Conservation (phyloP, 2,888 invertebrate genomes). For the Acleris laterana region DNA sequence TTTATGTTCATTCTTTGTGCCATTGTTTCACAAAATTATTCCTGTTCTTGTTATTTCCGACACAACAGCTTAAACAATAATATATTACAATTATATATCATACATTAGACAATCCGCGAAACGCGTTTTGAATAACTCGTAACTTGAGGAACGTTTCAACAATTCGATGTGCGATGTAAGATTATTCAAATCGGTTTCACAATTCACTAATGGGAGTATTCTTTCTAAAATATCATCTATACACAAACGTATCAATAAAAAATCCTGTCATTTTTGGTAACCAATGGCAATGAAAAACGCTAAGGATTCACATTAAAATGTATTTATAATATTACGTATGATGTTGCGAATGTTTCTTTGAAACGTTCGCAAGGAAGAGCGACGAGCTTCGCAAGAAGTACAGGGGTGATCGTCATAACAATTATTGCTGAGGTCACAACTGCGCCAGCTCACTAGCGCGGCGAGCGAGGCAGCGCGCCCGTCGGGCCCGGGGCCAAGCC, state of each 20-base stretch:
- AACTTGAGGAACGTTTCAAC: constrained; percentile 77
- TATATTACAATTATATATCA: constrained; percentile 81
- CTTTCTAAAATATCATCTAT: constrained; percentile 74
- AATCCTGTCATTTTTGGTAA: constrained; percentile 85
- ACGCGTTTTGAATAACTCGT: constrained; percentile 70
- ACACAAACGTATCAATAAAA: constrained; percentile 78
- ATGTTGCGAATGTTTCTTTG: constrained; percentile 66
- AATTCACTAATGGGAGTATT: constrained; percentile 76
- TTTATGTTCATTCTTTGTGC: constrained; percentile 84
- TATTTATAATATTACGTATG: constrained; percentile 76
- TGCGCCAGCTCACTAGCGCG: constrained; percentile 39
- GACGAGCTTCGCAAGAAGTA: constrained; percentile 66
- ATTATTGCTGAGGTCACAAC: constrained; percentile 79
- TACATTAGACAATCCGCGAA: constrained; percentile 76
- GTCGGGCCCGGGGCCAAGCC: background rate
- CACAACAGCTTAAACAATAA: constrained; percentile 83
- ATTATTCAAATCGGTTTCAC: constrained; percentile 68
- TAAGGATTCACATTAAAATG: constrained; percentile 73
- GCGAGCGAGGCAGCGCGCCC: background rate
- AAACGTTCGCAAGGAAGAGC: constrained; percentile 58
- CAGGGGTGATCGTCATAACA: constrained; percentile 50
- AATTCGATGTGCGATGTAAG: constrained; percentile 80
- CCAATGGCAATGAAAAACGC: constrained; percentile 81
- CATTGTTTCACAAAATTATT: constrained; percentile 85
- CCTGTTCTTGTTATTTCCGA: constrained; percentile 83